Evolutionary conservation across 2,888 invertebrate species (phyloP).

Genomic region (Monochamus alternatus): DNA sequence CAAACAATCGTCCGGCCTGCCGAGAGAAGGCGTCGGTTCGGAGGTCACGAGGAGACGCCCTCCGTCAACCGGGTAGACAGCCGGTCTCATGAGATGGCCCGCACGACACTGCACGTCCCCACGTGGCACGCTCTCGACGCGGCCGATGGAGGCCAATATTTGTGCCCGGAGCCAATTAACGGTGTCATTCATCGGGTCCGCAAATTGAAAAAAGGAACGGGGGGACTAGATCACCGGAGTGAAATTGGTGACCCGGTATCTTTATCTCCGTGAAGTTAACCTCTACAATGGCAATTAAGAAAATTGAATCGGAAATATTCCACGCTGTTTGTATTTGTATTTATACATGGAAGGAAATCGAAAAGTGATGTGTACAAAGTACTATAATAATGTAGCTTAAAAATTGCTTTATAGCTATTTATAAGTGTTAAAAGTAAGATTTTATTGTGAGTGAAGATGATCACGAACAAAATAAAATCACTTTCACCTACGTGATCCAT

Average conservation of each 20-base stretch:
- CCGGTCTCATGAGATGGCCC: slow-evolving; percentile 62
- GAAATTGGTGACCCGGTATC: slow-evolving; percentile 8
- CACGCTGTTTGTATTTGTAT: no score
- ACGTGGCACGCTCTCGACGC: slow-evolving; percentile 30
- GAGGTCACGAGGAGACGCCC: slow-evolving; percentile 64
- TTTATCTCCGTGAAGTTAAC: no score
- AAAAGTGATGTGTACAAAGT: no score
- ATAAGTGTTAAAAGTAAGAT: no score
- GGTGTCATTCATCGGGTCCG: slow-evolving; percentile 49
- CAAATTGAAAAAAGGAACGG: slow-evolving; percentile 47
- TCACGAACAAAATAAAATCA: no score
- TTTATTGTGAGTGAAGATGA: no score
- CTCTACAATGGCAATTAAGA: no score
- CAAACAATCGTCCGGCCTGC: slow-evolving; percentile 42
- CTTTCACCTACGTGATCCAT: no score
- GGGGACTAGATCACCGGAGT: slow-evolving; percentile 16
- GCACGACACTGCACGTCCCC: slow-evolving; percentile 59
- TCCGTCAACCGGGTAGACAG: slow-evolving; percentile 66
- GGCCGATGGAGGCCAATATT: slow-evolving; percentile 46
- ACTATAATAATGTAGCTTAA: no score
- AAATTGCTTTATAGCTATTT: no score
- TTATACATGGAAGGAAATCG: no score
- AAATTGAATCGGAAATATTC: no score
- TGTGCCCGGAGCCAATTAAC: slow-evolving; percentile 52
- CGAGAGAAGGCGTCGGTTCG: slow-evolving; percentile 46